Evolutionary conservation across 2,888 invertebrate species (phyloP).

Genomic region (Deilephila porcellus): DNA sequence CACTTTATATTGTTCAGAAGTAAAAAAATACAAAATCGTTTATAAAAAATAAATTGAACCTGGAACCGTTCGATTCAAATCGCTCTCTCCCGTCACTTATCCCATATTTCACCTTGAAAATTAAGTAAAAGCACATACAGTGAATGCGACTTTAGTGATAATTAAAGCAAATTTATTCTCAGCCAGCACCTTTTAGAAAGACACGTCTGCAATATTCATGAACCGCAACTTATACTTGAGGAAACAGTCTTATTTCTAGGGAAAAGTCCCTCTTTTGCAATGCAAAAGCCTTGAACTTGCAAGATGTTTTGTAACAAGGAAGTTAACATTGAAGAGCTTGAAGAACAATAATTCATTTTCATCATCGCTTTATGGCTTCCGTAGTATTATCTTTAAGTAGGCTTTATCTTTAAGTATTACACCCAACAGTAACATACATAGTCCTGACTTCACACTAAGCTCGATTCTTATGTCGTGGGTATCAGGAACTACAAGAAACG

Average conservation of each 20-base stretch:
- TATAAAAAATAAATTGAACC: background rate
- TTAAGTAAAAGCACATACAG: background rate
- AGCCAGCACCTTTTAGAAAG: background rate
- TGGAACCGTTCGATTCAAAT: background rate
- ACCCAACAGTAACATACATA: too few relatives aligned
- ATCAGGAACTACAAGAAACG: too few relatives aligned
- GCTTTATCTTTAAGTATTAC: too few relatives aligned
- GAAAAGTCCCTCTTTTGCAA: background rate
- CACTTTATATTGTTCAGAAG: too few relatives aligned
- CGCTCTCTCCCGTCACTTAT: background rate
- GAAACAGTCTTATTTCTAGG: background rate
- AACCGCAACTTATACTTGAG: slow-evolving; percentile 2
- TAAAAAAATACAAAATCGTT: background rate
- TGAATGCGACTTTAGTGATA: background rate
- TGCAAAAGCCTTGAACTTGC: background rate
- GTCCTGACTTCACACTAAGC: too few relatives aligned
- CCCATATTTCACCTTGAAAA: background rate
- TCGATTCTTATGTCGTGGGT: too few relatives aligned
- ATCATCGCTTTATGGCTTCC: too few relatives aligned
- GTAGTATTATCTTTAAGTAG: too few relatives aligned
- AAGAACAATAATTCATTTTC: too few relatives aligned
- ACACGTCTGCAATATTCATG: background rate
- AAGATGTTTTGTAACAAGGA: background rate
- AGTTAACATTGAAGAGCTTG: background rate
- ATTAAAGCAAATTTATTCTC: slow-evolving; percentile 8